phyloP scores from a whole-genome alignment of 2,797 vertebrate genomes.

The Macropodus opercularis region DNA sequence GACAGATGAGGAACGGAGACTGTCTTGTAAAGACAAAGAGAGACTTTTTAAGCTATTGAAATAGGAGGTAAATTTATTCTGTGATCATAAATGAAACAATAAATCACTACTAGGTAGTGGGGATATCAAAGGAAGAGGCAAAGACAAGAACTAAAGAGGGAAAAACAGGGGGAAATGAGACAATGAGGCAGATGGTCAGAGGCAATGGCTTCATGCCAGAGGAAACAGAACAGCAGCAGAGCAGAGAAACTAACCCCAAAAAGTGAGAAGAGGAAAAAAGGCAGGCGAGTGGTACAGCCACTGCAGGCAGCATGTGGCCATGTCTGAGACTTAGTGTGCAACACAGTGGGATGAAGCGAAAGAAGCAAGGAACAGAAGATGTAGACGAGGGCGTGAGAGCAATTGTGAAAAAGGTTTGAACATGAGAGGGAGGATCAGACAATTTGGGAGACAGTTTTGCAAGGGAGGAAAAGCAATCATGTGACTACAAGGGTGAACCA shows the following conservation, averaged over 20 bases:
- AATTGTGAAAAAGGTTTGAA: conserved; percentile 29
- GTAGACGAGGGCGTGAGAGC: conserved; percentile 9
- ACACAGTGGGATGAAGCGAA: conserved; percentile 12
- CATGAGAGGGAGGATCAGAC: conserved; percentile 19
- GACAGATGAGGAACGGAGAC: conserved; percentile 48
- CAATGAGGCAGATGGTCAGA: conserved; percentile 68
- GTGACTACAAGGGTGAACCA: conserved; percentile 12
- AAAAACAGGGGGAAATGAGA: conserved; percentile 12
- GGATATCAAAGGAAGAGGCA: conserved; percentile 33
- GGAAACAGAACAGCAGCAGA: conserved; percentile 57
- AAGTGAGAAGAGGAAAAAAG: conserved; percentile 18
- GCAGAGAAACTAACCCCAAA: conserved; percentile 42
- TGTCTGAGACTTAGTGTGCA: conserved; percentile 35
- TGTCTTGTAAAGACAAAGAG: conserved; percentile 15
- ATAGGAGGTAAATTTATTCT: conserved; percentile 8
- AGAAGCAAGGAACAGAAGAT: conserved; percentile 6
- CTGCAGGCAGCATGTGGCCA: conserved; percentile 44
- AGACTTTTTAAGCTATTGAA: conserved; percentile 5
- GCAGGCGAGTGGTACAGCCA: conserved; percentile 18
- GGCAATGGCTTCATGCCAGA: conserved; percentile 57
- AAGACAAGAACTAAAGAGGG: not conserved
- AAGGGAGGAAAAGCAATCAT: conserved; percentile 14
- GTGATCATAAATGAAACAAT: conserved; percentile 34
- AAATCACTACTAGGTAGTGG: conserved; percentile 15
- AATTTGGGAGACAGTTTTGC: conserved; percentile 7